phyloP scores from a whole-genome alignment of 2,888 invertebrate species.

The Tenodera sinensis region DNA sequence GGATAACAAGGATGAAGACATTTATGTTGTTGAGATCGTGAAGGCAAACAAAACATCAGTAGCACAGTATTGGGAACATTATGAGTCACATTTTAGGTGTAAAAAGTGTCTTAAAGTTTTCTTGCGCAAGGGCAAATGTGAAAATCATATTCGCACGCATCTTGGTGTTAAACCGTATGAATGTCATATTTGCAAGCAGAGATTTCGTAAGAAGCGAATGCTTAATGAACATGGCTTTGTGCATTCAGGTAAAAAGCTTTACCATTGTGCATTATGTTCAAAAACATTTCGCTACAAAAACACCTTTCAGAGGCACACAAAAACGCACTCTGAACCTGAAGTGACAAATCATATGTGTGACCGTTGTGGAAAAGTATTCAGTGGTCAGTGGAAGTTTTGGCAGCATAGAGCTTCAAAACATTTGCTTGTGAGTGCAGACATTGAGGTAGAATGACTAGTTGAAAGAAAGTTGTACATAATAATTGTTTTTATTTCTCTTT shows the following conservation, averaged over 20 bases:
- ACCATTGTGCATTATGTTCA: not conserved
- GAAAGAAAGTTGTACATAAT: not conserved
- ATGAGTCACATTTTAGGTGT: not conserved
- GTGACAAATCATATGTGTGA: not conserved
- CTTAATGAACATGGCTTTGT: not conserved
- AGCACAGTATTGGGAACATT: not conserved
- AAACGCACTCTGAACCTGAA: not conserved
- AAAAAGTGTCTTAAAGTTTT: not conserved
- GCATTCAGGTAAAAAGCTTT: not conserved
- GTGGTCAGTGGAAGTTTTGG: not conserved
- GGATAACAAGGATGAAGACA: not conserved
- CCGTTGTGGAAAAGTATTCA: not conserved
- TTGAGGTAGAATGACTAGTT: not conserved
- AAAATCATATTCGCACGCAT: not conserved
- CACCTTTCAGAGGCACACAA: not conserved
- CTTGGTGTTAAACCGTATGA: not conserved
- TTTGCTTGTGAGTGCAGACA: not conserved
- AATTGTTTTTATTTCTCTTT: too few species aligned
- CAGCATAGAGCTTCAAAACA: not conserved
- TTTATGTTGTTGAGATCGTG: not conserved
- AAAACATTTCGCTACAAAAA: conserved; percentile 8
- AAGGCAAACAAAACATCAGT: conserved; percentile 1
- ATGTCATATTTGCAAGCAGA: not conserved
- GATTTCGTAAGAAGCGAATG: not conserved
- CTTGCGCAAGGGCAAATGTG: not conserved